Conservation (phyloP, 1,140 invertebrate genomes). For the Elymnias hypermnestra region DNA sequence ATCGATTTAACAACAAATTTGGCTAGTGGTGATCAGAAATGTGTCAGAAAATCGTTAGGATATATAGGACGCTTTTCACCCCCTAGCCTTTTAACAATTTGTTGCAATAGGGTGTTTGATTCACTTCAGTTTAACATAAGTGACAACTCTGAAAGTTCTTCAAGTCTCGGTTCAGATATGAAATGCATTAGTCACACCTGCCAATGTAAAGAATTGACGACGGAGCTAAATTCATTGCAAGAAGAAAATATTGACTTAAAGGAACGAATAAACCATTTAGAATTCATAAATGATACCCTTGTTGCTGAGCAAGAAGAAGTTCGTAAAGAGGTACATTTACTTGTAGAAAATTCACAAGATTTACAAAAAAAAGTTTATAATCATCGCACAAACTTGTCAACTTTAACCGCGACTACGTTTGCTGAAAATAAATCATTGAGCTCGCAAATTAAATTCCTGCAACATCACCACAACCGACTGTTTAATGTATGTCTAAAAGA, state of each 20-base stretch:
- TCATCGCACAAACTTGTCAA: slow-evolving; percentile 64
- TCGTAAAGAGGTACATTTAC: slow-evolving; percentile 42
- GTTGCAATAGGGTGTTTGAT: slow-evolving; percentile 50
- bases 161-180: slow-evolving; percentile 23
- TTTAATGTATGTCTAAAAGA: slow-evolving; percentile 60
- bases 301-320: slow-evolving; percentile 40
- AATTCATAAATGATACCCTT: slow-evolving; percentile 33
- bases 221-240: slow-evolving; percentile 27
- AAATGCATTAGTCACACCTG: slow-evolving; percentile 24
- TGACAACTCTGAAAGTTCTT: slow-evolving; percentile 21
- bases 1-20: not conserved
- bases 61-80: slow-evolving; percentile 30
- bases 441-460: slow-evolving; percentile 55
- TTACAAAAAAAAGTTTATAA: slow-evolving; percentile 58
- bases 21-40: not conserved
- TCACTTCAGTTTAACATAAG: slow-evolving; percentile 32
- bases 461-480: slow-evolving; percentile 54
- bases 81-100: slow-evolving; percentile 53
- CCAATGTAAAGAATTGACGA: slow-evolving; percentile 31
- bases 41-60: not conserved
- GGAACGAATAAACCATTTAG: slow-evolving; percentile 27
- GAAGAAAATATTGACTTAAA: slow-evolving; percentile 36
- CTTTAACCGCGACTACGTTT: slow-evolving; percentile 64
- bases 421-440: slow-evolving; percentile 62
- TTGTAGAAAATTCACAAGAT: slow-evolving; percentile 43